These are phyloP conservation scores for Nansenia antarctica DNA, from an alignment of 2,113 vertebrate species.

Conservation along the genomic window DNA sequence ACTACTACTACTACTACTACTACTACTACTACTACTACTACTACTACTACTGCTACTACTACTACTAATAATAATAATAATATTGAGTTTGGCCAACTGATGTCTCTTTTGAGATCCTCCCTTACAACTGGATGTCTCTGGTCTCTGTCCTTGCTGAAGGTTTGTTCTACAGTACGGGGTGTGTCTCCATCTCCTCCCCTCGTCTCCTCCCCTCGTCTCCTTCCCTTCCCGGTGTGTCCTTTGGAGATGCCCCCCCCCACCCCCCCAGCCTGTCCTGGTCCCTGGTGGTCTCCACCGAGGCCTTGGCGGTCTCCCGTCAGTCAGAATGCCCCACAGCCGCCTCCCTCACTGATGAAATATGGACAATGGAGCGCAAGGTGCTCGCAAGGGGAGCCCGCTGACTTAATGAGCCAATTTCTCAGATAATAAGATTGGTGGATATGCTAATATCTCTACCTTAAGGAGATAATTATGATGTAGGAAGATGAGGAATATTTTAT, in stretches of 20 bases:
- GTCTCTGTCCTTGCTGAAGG: background rate
- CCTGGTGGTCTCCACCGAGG: conserved; percentile 64
- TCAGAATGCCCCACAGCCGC: conserved; percentile 74
- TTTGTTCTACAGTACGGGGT: too few species aligned
- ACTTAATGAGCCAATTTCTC: conserved; percentile 87
- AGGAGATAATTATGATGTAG: conserved; percentile 87
- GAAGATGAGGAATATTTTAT: conserved; percentile 82
- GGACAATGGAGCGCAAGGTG: conserved; percentile 81
- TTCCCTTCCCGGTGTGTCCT: conserved; percentile 39
- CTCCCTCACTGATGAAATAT: conserved; percentile 74
- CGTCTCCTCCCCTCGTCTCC: background rate
- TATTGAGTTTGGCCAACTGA: too few species aligned
- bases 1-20: too few species aligned
- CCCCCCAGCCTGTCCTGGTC: background rate
- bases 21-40: too few species aligned
- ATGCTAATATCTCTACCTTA: conserved; percentile 88
- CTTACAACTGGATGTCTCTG: too few species aligned
- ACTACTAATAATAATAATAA: too few species aligned
- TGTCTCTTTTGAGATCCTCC: too few species aligned
- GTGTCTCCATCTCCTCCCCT: background rate
- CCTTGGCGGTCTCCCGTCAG: conserved; percentile 72
- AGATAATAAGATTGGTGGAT: conserved; percentile 85
- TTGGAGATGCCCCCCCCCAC: background rate
- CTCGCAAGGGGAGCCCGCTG: conserved; percentile 77
- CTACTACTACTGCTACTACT: too few species aligned